Conservation (phyloP, 2,113 vertebrate genomes). For the Nothoprocta perdicaria region DNA sequence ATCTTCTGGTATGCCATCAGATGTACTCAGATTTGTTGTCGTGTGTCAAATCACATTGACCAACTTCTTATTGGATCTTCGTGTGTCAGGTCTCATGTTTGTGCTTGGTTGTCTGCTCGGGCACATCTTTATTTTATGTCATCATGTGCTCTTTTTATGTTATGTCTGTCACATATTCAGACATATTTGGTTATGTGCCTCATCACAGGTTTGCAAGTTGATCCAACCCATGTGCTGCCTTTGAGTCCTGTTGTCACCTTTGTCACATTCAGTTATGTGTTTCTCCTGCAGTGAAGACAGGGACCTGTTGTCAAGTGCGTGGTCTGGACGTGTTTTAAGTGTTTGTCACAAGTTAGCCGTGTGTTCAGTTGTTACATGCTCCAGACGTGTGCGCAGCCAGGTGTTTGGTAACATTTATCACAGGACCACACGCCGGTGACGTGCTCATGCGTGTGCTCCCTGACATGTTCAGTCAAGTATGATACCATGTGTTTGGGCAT, state of each 20-base stretch:
- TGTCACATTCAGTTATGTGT: not conserved
- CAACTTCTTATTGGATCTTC: not conserved
- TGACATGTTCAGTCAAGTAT: not conserved
- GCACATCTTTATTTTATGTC: not conserved
- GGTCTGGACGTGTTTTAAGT: not conserved
- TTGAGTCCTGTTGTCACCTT: not conserved
- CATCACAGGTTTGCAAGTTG: not conserved
- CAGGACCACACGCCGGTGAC: not conserved
- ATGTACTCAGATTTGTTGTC: not conserved
- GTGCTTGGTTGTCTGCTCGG: rapidly evolving
- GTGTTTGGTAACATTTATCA: not conserved
- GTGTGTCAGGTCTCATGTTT: not conserved
- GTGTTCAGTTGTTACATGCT: not conserved
- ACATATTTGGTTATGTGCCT: not conserved
- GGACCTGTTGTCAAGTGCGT: not conserved
- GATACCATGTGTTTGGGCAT: not conserved
- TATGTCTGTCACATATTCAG: not conserved
- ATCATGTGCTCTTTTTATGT: not conserved
- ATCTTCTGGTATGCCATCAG: not conserved
- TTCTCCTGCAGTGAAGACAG: not conserved
- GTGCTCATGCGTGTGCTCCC: not conserved
- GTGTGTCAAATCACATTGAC: not conserved
- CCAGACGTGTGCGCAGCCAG: not conserved
- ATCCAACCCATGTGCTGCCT: not conserved
- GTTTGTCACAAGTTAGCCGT: not conserved